Evolutionary conservation across 1,140 invertebrate genomes (phyloP).

Genomic region (Acromyrmex heyeri): DNA sequence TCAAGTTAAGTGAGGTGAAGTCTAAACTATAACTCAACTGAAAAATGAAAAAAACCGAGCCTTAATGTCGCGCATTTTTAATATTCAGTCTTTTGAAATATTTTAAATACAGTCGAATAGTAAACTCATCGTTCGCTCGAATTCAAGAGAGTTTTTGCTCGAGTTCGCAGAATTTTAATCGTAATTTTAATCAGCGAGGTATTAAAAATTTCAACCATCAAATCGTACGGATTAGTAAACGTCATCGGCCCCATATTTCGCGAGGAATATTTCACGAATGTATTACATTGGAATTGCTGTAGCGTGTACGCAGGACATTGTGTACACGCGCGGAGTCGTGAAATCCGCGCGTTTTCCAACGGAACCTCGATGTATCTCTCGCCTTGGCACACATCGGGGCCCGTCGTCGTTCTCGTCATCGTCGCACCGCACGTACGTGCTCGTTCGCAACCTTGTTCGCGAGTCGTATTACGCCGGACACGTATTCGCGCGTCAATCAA

Average conservation of each 20-base stretch:
- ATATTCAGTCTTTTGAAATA: neutral
- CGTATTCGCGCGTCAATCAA: conserved; percentile 58
- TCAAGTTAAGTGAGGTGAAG: too few species aligned
- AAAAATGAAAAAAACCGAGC: too few species aligned
- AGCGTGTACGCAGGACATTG: neutral
- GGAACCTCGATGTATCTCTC: conserved; percentile 49
- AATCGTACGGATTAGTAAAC: neutral
- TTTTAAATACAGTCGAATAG: neutral
- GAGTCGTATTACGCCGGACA: conserved; percentile 46
- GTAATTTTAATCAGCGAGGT: neutral
- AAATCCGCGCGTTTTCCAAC: conserved; percentile 52
- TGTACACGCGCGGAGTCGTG: conserved; percentile 19
- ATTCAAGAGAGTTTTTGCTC: neutral
- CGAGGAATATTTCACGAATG: neutral
- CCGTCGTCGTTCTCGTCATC: conserved; percentile 35
- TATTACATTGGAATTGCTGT: neutral
- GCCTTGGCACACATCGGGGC: conserved; percentile 73
- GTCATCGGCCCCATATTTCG: neutral
- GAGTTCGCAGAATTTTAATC: neutral
- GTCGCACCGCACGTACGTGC: conserved; percentile 45
- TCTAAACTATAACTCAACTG: too few species aligned
- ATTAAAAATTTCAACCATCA: conserved; percentile 6
- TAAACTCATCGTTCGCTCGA: neutral
- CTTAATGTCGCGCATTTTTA: neutral
- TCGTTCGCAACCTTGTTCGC: conserved; percentile 58